These are phyloP conservation scores for Branchipolynoe longqiensis DNA, from an alignment of 2,888 invertebrate species.

Conservation along the genomic window DNA sequence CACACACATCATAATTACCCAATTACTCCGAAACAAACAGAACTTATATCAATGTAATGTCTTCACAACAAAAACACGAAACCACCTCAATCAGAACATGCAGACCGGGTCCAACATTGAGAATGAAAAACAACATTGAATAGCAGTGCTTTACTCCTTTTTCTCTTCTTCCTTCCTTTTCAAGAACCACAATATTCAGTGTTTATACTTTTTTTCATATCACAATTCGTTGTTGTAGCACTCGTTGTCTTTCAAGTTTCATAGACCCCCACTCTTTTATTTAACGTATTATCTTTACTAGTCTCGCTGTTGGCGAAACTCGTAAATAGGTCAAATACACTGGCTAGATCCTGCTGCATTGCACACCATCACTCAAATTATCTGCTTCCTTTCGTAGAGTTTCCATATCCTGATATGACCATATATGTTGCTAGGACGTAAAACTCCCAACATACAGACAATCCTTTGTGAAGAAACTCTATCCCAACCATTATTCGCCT, in stretches of 20 bases:
- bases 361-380: neutral
- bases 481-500: no score
- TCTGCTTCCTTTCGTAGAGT: no score
- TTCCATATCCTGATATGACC: no score
- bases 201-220: slow-evolving; percentile 1
- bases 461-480: no score
- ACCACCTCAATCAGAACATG: neutral
- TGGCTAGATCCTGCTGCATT: neutral
- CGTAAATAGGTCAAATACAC: no score
- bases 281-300: neutral
- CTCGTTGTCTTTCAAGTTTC: slow-evolving; percentile 10
- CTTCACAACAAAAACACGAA: slow-evolving; percentile 14
- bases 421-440: no score
- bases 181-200: slow-evolving; percentile 10
- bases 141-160: neutral
- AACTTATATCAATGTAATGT: slow-evolving; percentile 11
- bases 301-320: no score
- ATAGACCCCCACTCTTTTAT: neutral
- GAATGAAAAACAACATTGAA: neutral
- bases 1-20: neutral
- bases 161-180: no score
- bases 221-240: slow-evolving; percentile 30
- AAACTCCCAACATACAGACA: no score
- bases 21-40: neutral
- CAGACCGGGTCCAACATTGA: neutral